A percentile compares a stretch with the other conserved stretches of the same genome.
phyloP scores from a whole-genome alignment of 2,888 invertebrate genomes.

The Myopa tessellatipennis region DNA sequence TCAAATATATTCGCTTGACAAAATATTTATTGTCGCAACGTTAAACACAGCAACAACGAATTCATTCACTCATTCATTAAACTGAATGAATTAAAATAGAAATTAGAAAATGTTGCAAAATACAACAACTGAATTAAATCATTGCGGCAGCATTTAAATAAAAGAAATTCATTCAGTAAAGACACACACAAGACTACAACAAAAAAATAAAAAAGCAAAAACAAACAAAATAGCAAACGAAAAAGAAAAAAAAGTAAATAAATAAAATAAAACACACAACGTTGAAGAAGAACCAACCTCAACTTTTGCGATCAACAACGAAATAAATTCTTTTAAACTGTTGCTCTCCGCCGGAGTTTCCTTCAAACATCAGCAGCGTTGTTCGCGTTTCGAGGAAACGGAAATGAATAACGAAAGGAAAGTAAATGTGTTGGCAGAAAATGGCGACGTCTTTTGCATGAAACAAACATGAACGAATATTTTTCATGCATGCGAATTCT shows the following conservation, averaged over 20 bases:
- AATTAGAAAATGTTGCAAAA: neutral
- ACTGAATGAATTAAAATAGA: neutral
- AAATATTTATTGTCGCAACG: neutral
- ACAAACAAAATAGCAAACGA: too few relatives aligned
- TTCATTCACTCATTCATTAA: slow-evolving; percentile 17
- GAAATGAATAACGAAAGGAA: neutral
- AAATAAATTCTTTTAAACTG: slow-evolving; percentile 15
- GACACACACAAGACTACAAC: too few relatives aligned
- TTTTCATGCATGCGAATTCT: too few relatives aligned
- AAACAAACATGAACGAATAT: too few relatives aligned
- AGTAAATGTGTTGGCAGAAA: too few relatives aligned
- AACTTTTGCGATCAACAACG: slow-evolving; percentile 12
- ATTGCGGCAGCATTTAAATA: neutral
- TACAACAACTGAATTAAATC: too few relatives aligned
- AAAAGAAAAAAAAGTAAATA: neutral
- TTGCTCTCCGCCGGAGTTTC: neutral
- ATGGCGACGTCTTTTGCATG: too few relatives aligned
- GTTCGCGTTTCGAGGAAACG: too few relatives aligned
- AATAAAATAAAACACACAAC: neutral
- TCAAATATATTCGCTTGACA: neutral
- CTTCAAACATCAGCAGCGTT: neutral
- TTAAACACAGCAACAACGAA: neutral
- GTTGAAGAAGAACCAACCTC: neutral
- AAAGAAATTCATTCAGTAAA: neutral
- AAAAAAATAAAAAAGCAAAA: neutral